Conservation (phyloP, 2,797 vertebrate species). For the Champsocephalus gunnari region DNA sequence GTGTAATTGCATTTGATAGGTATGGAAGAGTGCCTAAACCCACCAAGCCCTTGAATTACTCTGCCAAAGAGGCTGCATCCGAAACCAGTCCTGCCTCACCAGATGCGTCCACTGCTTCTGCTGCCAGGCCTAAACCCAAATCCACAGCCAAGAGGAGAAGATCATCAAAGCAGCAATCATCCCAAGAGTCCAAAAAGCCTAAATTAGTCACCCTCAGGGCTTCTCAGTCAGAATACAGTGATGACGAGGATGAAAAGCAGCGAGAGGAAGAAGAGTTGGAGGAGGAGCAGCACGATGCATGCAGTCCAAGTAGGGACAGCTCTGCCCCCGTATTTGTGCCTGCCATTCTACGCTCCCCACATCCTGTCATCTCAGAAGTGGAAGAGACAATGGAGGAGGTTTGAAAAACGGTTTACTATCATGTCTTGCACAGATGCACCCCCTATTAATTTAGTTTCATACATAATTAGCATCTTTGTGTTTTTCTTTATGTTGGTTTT, state of each 20-base stretch:
- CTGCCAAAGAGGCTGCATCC: constrained; percentile 67
- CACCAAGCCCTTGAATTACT: constrained; percentile 73
- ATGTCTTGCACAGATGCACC: background rate
- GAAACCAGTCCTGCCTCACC: constrained; percentile 46
- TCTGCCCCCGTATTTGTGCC: constrained; percentile 90
- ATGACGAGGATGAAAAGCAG: constrained; percentile 79
- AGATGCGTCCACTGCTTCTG: constrained; percentile 1
- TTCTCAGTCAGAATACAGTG: constrained; percentile 82
- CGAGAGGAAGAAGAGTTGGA: constrained; percentile 69
- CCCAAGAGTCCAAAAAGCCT: constrained; percentile 78
- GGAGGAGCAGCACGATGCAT: constrained; percentile 69
- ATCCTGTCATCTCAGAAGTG: constrained; percentile 84
- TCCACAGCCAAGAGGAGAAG: constrained; percentile 73
- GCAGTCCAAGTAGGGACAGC: constrained; percentile 84
- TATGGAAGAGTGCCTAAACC: constrained; percentile 85
- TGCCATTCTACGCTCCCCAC: constrained; percentile 87
- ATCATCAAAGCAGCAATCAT: constrained; percentile 70
- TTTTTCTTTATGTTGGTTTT: constrained; percentile 67
- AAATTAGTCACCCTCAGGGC: constrained; percentile 90
- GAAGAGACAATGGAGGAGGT: constrained; percentile 96
- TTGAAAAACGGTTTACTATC: constrained; percentile 22
- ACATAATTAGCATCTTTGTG: constrained; percentile 18
- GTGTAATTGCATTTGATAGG: constrained; percentile 63
- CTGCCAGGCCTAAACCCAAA: constrained; percentile 52
- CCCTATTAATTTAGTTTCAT: constrained; percentile 19